phyloP scores from a whole-genome alignment of 2,797 vertebrate genomes.

The Semaprochilodus insignis region DNA sequence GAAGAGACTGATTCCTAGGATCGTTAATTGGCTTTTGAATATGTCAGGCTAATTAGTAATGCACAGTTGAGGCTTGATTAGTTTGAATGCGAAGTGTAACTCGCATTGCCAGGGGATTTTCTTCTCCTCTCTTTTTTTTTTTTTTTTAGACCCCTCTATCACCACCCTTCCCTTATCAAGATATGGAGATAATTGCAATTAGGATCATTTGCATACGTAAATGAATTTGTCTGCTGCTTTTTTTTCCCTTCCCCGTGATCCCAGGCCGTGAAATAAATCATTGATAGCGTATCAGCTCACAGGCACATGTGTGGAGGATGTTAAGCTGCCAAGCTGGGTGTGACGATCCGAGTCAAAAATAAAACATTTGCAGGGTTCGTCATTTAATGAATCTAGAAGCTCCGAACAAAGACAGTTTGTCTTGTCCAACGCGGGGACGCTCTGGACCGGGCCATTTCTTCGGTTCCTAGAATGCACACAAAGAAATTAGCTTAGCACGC shows the following conservation, averaged over 20 bases:
- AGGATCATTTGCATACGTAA: constrained; percentile 78
- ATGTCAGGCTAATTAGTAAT: constrained; percentile 75
- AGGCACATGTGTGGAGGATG: constrained; percentile 50
- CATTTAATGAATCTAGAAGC: background rate
- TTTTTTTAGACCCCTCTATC: constrained; percentile 60
- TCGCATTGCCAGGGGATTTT: constrained; percentile 67
- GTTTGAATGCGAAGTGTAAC: constrained; percentile 71
- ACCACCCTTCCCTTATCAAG: constrained; percentile 72
- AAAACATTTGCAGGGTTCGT: constrained; percentile 8
- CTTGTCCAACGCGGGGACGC: background rate
- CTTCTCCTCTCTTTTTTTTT: background rate
- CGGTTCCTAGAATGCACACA: constrained; percentile 1
- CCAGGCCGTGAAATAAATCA: constrained; percentile 70
- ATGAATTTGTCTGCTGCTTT: constrained; percentile 76
- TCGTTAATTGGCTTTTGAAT: constrained; percentile 77
- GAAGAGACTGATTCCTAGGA: constrained; percentile 63
- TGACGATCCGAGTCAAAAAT: constrained; percentile 21
- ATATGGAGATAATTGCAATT: constrained; percentile 81
- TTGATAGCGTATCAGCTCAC: constrained; percentile 67
- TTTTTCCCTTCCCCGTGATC: constrained; percentile 58
- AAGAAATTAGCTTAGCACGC: constrained; percentile 1
- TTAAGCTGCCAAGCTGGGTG: constrained; percentile 42
- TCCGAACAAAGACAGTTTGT: background rate
- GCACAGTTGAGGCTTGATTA: constrained; percentile 77
- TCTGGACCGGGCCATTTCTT: constrained; percentile 20